Evolutionary conservation across 2,113 vertebrate species (phyloP), one percentile per base, ranked within the genome.

Genomic region (Emydura subglobosa): DNA sequence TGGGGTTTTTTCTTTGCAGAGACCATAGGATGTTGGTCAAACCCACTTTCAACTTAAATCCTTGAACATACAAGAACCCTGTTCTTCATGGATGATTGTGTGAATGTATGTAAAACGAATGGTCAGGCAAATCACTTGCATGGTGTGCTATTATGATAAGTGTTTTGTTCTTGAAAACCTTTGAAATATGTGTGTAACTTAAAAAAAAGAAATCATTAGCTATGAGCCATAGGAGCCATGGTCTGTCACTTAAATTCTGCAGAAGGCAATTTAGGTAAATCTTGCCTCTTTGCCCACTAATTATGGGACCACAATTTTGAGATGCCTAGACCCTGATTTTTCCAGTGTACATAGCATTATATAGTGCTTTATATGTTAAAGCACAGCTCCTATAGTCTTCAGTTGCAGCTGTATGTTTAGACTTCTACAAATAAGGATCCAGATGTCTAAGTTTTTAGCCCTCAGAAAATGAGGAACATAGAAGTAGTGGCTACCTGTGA

Each of bases 1-100:
- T 91, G 80, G 39, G 17, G 4, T 21, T 83, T 91, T 82, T 93
- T 34, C 39, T 91, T 81, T 91, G 57, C 44, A 82, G n/a, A 88
- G 90, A 21, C 22, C 1, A 0, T 82, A 82, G 80, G 11, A 25
- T 39, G 9, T 80, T 92, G 78, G 3, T 21, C 81, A 42, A 88
- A 88, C 91, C 29, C 29, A 7, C 53, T 57, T 57, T 24, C 25
- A 16, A 29, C 5, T 42, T 44, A 82, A 57, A 55, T 82, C 24
- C 34, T 27, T 57, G 25, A 82, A 42, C 16, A 82, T 57, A 82
- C 51, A 42, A 76, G 6, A 44, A 44, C 10, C 72, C 3, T 68
- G 34, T 82, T 42, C 24, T 57, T 82, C 24, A 44, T 44, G 65
- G 34, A 68, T 68, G 65, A 44, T 27, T 82, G 53, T 21, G 10